These are phyloP conservation scores for Alcedo atthis DNA, from an alignment of 2,797 vertebrate genomes.

Conservation along the genomic window DNA sequence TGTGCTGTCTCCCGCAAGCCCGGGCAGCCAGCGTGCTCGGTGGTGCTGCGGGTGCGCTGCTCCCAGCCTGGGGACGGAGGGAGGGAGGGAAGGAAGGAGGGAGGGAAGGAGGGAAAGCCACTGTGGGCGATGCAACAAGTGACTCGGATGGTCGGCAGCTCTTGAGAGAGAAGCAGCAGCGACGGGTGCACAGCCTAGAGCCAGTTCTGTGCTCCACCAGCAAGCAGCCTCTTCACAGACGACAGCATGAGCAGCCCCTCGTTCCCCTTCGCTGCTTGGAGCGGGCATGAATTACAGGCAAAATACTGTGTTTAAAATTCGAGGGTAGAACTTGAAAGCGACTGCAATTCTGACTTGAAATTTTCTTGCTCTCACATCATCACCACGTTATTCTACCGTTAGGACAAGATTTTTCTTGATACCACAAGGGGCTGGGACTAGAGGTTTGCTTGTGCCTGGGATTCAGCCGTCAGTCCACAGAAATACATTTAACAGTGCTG, in stretches of 20 bases:
- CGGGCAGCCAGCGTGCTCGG: not conserved
- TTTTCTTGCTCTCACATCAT: not conserved
- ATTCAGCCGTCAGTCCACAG: not conserved
- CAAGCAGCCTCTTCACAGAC: not conserved
- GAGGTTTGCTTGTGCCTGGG: not conserved
- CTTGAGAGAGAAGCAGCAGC: not conserved
- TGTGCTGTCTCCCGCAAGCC: not conserved
- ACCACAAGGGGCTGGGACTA: not conserved
- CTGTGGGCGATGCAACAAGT: slow-evolving; percentile 18
- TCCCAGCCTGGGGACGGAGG: not conserved
- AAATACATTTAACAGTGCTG: not conserved
- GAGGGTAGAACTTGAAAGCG: not conserved
- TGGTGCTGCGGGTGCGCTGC: not conserved
- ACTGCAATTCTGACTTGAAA: too few species aligned
- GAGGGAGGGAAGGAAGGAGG: too few species aligned
- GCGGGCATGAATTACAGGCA: not conserved
- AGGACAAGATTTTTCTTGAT: not conserved
- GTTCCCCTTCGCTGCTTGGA: not conserved
- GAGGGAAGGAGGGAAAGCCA: not conserved
- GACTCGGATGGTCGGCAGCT: not conserved
- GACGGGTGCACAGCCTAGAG: not conserved
- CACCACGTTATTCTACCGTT: not conserved
- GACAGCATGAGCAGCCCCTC: not conserved
- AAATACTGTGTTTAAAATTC: not conserved
- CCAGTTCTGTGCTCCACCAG: not conserved